Percentiles rank a stretch among this genome's conserved stretches.
Evolutionary conservation across 2,888 invertebrate genomes (phyloP).

Genomic region (Zeuzera pyrina): DNA sequence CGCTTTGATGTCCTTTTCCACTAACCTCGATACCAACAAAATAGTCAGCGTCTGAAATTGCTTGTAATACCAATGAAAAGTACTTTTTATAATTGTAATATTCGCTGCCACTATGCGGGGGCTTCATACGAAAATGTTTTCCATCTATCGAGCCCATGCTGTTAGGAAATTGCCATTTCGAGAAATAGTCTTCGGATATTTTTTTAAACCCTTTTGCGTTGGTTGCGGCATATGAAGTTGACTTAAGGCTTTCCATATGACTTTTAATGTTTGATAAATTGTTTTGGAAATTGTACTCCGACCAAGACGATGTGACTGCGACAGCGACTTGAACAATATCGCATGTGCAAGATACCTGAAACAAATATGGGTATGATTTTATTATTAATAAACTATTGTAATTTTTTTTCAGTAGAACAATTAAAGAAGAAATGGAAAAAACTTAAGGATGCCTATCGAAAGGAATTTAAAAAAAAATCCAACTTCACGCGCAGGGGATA

Average conservation of each 20-base stretch:
- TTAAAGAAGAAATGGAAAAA: conserved; percentile 8
- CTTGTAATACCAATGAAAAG: conserved; percentile 12
- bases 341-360: background rate
- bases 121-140: conserved; percentile 12
- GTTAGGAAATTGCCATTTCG: conserved; percentile 14
- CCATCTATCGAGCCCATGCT: conserved; percentile 12
- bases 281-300: conserved; percentile 9
- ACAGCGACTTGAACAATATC: background rate
- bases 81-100: conserved; percentile 7
- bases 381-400: background rate
- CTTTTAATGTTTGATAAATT: conserved; percentile 9
- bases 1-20: conserved; percentile 7
- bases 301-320: conserved; percentile 6
- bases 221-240: conserved; percentile 12
- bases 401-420: conserved; percentile 4
- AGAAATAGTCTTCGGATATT: conserved; percentile 6
- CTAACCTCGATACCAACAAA: conserved; percentile 10
- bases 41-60: conserved; percentile 8
- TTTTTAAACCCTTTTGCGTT: conserved; percentile 15
- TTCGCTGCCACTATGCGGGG: conserved; percentile 2
- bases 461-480: conserved; percentile 5
- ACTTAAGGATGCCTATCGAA: conserved; percentile 5
- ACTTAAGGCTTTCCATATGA: conserved; percentile 4
- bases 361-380: background rate
- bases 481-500: conserved; percentile 1